Percentiles rank a stretch among this genome's conserved stretches.
phyloP scores from a whole-genome alignment of 2,113 vertebrate species.

The Noctilio leporinus region DNA sequence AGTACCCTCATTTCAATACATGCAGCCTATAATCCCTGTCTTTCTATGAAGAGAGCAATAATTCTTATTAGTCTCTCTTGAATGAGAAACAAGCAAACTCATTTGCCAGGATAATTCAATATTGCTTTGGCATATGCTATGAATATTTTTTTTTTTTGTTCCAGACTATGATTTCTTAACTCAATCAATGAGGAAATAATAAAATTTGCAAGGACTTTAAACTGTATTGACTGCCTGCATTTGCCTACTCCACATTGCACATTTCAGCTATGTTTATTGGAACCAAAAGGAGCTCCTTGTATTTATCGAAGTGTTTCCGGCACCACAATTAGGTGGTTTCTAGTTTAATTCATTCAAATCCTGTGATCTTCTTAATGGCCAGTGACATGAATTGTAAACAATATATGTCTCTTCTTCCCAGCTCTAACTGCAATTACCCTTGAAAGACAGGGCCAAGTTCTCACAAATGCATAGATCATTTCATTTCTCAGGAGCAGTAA shows the following conservation, averaged over 20 bases:
- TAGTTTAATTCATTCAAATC: not conserved
- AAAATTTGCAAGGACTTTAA: not conserved
- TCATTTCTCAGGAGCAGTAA: not conserved
- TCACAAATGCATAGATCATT: not conserved
- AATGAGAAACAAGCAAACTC: not conserved
- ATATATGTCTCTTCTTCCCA: not conserved
- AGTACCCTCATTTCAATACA: not conserved
- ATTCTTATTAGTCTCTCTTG: not conserved
- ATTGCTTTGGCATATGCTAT: not conserved
- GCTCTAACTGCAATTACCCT: not conserved
- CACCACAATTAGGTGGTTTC: not conserved
- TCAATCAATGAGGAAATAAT: slow-evolving; percentile 28
- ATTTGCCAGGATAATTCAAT: slow-evolving; percentile 45
- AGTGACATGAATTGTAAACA: not conserved
- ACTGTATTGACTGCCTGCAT: slow-evolving; percentile 8
- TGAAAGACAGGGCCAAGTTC: slow-evolving; percentile 16
- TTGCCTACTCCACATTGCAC: not conserved
- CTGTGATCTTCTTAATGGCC: not conserved
- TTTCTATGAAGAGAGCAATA: not conserved
- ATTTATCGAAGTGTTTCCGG: not conserved
- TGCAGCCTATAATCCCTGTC: not conserved
- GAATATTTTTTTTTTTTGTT: slow-evolving; percentile 41
- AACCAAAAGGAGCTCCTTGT: not conserved
- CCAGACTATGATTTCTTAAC: slow-evolving; percentile 11
- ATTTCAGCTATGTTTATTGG: slow-evolving; percentile 14